Evolutionary conservation across 2,888 invertebrate genomes (phyloP).

Genomic region (Stenodera caucasica): DNA sequence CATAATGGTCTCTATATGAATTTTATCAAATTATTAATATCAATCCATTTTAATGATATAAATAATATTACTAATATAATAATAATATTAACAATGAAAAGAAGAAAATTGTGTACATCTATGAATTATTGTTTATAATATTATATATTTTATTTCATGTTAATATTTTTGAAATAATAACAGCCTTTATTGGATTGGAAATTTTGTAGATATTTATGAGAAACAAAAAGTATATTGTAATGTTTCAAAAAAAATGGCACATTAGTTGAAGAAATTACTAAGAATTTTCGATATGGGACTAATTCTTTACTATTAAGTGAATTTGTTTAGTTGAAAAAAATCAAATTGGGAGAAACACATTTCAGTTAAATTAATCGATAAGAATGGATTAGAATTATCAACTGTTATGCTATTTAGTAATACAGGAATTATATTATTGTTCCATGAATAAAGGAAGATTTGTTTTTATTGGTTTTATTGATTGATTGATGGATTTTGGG

Average conservation of each 20-base stretch:
- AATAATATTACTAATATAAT: neutral
- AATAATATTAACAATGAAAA: no score
- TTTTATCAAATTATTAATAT: slow-evolving; percentile 13
- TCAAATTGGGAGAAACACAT: neutral
- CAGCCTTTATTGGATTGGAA: neutral
- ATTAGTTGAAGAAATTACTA: no score
- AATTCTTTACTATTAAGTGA: no score
- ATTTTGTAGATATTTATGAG: neutral
- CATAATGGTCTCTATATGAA: slow-evolving; percentile 13
- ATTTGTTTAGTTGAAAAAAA: no score
- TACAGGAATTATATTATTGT: slow-evolving; percentile 46
- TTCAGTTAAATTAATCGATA: slow-evolving; percentile 30
- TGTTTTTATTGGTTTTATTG: slow-evolving; percentile 37
- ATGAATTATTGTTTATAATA: slow-evolving; percentile 28
- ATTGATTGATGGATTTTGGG: no score
- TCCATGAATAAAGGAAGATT: slow-evolving; percentile 46
- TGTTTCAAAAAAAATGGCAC: no score
- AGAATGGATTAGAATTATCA: slow-evolving; percentile 26
- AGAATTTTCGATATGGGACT: no score
- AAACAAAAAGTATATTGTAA: no score
- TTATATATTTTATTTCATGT: slow-evolving; percentile 24
- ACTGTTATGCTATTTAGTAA: slow-evolving; percentile 45
- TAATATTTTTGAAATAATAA: slow-evolving; percentile 18
- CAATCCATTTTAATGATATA: slow-evolving; percentile 12
- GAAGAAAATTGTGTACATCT: slow-evolving; percentile 21